These are phyloP conservation scores for Muscidifurax raptorellus DNA, from an alignment of 1,140 invertebrate species.

Conservation along the genomic window DNA sequence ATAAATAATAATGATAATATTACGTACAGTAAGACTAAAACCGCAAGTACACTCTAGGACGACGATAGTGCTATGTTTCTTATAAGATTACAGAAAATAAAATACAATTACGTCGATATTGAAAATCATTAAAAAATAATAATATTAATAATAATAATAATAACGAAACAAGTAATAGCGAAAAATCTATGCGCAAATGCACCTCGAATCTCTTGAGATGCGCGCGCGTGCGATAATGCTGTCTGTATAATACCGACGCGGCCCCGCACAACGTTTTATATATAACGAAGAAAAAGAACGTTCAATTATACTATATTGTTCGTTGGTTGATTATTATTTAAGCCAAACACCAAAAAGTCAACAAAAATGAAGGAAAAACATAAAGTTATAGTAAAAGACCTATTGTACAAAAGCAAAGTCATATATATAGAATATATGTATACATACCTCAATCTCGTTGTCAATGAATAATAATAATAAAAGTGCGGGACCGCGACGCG, in stretches of 20 bases:
- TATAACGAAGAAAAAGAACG: slow-evolving; percentile 51
- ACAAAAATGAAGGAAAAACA: slow-evolving; percentile 36
- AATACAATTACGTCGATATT: slow-evolving; percentile 23
- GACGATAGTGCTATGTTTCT: slow-evolving; percentile 63
- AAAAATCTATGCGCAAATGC: slow-evolving; percentile 55
- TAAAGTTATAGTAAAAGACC: slow-evolving; percentile 35
- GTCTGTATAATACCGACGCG: slow-evolving; percentile 23
- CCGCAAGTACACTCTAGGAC: slow-evolving; percentile 49
- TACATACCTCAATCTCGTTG: slow-evolving; percentile 59
- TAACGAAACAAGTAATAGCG: slow-evolving; percentile 42
- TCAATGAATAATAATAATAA: slow-evolving; percentile 19
- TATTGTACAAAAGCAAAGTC: slow-evolving; percentile 62
- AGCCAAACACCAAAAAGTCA: slow-evolving; percentile 39
- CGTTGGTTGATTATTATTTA: slow-evolving; percentile 57
- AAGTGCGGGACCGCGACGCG: slow-evolving; percentile 5
- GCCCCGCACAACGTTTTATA: slow-evolving; percentile 17
- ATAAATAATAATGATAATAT: slow-evolving; percentile 5
- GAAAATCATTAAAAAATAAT: slow-evolving; percentile 41
- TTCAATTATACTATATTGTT: slow-evolving; percentile 54
- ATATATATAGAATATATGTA: slow-evolving; percentile 45
- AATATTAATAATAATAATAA: slow-evolving; percentile 31
- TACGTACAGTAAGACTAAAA: slow-evolving; percentile 21
- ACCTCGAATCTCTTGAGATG: slow-evolving; percentile 9
- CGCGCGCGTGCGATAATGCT: not conserved
- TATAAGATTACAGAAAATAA: slow-evolving; percentile 55